Evolutionary conservation across 2,797 vertebrate genomes (phyloP), one percentile per base, ranked within the genome.

Genomic region (Hapalemur alaotrensis): DNA sequence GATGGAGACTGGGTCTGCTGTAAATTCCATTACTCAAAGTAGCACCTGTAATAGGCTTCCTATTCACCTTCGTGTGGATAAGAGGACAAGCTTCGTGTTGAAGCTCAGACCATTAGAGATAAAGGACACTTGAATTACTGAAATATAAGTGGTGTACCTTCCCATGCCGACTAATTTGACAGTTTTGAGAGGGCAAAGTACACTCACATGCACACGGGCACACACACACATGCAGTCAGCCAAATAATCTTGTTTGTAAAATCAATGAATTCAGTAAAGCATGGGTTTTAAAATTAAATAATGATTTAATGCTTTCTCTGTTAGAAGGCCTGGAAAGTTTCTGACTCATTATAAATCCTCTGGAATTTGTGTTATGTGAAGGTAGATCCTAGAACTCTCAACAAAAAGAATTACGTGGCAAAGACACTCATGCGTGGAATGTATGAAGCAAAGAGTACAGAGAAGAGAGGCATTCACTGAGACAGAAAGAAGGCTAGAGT

Each of bases 201-300:
- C 32, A 35, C 78, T 25, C 43, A 75, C 15, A 20, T 32, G 14
- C 23, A 54, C 32, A 8, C 2, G 2, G 13, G 4, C 12, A 18
- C 30, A 65, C 17, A 65, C 15, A 52, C 4, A 41, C 4, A 14
- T 1, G 0, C 14, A 30, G 5, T n/a, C 82, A 59, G 41, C 20
- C 57, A 95, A 61, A 78, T 70, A 82, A 76, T 72, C 59, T 72
- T 70, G 3, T 83, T 41, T 72, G 28, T 78, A 83, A 96, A 91
- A 73, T 92, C 85, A 82, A 81, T 70, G 28, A 91, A 61, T 88
- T 84, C 65, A 41, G 50, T 28, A 89, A 78, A 69, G 6, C 46
- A 22, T 46, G 46, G 43, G 43, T 69, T 89, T 83, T 61, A 82
- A 84, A 96, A 81, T 85, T 93, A 93, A 93, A 48, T 86, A 73